Percentiles rank a stretch among this genome's conserved stretches.
Evolutionary conservation across 30 jellyfish, hydroid and myxozoan species (phyloP).

Genomic region (Sanderia malayensis): DNA sequence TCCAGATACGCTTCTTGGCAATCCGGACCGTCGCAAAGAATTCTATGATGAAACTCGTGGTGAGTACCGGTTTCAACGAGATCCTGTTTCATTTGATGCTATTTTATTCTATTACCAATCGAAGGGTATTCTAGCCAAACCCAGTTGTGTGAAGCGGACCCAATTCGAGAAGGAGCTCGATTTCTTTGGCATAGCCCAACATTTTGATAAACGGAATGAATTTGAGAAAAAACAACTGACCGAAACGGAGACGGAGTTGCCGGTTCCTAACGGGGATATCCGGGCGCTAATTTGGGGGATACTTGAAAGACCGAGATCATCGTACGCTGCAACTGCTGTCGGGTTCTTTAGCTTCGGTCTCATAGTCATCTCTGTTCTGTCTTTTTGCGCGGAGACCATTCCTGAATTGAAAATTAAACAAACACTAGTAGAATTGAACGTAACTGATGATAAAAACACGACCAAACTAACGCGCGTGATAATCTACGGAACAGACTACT

Average conservation of each 20-base stretch:
- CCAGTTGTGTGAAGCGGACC: slow-evolving; percentile 51
- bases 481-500: slow-evolving; percentile 29
- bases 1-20: slow-evolving; percentile 83
- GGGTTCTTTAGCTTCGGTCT: slow-evolving; percentile 37
- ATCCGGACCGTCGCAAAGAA: slow-evolving; percentile 31
- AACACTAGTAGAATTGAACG: background rate
- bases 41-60: slow-evolving; percentile 44
- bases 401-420: slow-evolving; percentile 37
- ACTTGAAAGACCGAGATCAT: slow-evolving; percentile 34
- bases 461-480: background rate
- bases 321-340: slow-evolving; percentile 17
- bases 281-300: slow-evolving; percentile 42
- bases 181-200: slow-evolving; percentile 56
- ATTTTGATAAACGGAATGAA: slow-evolving; percentile 65
- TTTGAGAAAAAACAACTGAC: slow-evolving; percentile 34
- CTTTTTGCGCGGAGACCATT: slow-evolving; percentile 75
- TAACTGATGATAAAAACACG: slow-evolving; percentile 15
- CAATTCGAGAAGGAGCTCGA: slow-evolving; percentile 57
- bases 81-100: slow-evolving; percentile 69
- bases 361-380: slow-evolving; percentile 38
- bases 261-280: slow-evolving; percentile 35
- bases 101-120: slow-evolving; percentile 86
- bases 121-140: slow-evolving; percentile 72
- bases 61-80: slow-evolving; percentile 58
- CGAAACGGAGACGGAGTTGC: slow-evolving; percentile 10